phyloP scores from a whole-genome alignment of 2,113 vertebrate species.

The Hydrochoerus hydrochaeris region DNA sequence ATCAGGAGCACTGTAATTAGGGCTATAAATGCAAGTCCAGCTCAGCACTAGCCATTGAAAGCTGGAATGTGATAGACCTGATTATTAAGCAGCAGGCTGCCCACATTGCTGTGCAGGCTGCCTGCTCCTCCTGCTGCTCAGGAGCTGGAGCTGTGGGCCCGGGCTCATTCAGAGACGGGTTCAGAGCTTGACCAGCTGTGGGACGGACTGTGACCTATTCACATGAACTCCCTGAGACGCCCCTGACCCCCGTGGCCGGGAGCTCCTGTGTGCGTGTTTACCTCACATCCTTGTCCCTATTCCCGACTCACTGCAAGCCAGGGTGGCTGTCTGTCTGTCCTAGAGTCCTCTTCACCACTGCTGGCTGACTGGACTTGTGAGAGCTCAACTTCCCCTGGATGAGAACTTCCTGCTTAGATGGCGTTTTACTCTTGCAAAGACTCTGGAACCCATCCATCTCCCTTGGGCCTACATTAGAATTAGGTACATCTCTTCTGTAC shows the following conservation, averaged over 20 bases:
- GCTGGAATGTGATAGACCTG: not conserved
- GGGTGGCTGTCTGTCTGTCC: accelerated
- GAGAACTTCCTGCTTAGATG: accelerated
- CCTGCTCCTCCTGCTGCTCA: not conserved
- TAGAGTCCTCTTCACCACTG: accelerated
- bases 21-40: not conserved
- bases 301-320: accelerated
- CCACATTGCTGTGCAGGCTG: accelerated
- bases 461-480: accelerated
- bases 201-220: not conserved
- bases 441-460: not conserved
- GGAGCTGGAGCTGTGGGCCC: not conserved
- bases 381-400: accelerated
- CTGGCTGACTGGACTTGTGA: accelerated
- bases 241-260: accelerated
- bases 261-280: not conserved
- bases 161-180: not conserved
- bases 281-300: accelerated
- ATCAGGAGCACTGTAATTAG: accelerated
- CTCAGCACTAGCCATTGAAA: not conserved
- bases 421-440: not conserved
- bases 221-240: not conserved
- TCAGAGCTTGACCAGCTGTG: not conserved
- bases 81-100: not conserved
- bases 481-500: not conserved